These are phyloP conservation scores for Cololabis saira DNA, from an alignment of 2,113 vertebrate species.

Conservation along the genomic window DNA sequence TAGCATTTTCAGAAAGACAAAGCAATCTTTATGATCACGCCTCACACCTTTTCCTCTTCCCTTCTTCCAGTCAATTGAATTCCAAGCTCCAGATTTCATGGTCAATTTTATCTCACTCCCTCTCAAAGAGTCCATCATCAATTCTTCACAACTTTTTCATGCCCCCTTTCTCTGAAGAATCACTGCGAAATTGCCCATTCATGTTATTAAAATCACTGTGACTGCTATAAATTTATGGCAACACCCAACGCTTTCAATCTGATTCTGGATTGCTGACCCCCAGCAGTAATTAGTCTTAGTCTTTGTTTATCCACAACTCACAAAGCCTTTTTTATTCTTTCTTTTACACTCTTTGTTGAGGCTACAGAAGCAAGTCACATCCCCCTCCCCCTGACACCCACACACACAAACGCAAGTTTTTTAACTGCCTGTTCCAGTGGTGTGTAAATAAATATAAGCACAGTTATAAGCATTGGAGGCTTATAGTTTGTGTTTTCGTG, in stretches of 20 bases:
- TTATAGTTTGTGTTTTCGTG: no score
- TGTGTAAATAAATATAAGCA: no score
- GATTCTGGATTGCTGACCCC: slow-evolving; percentile 77
- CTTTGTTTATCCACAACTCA: slow-evolving; percentile 78
- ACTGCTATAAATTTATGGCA: slow-evolving; percentile 75
- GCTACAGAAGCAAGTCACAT: no score
- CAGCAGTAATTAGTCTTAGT: slow-evolving; percentile 82
- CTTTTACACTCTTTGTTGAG: slow-evolving; percentile 6
- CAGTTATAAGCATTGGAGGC: no score
- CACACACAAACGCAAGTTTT: background rate
- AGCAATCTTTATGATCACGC: slow-evolving; percentile 62
- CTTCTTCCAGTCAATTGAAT: slow-evolving; percentile 82
- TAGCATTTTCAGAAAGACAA: slow-evolving; percentile 76
- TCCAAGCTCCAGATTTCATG: slow-evolving; percentile 83
- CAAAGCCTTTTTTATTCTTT: slow-evolving; percentile 49
- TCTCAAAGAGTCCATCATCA: slow-evolving; percentile 83
- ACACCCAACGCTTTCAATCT: slow-evolving; percentile 73
- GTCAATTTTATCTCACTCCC: slow-evolving; percentile 84
- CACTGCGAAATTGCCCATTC: slow-evolving; percentile 83
- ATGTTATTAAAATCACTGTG: slow-evolving; percentile 80
- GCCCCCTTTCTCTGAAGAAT: slow-evolving; percentile 80
- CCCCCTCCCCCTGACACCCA: background rate
- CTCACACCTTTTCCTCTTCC: slow-evolving; percentile 54
- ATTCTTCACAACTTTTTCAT: slow-evolving; percentile 85
- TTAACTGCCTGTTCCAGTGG: background rate